Conservation (phyloP, 2,888 invertebrate species). For the Alentia gelatinosa region DNA sequence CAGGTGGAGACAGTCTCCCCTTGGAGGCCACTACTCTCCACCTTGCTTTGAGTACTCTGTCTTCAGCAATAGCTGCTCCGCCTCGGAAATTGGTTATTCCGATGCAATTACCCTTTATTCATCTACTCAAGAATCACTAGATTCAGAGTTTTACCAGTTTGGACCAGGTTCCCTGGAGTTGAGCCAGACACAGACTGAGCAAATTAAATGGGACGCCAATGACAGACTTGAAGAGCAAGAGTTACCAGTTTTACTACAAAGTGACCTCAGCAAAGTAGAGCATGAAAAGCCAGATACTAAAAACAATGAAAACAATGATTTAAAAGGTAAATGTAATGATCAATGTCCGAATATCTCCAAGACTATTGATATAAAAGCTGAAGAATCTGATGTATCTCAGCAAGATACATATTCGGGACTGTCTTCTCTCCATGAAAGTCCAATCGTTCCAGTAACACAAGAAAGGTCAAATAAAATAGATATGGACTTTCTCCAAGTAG, state of each 20-base stretch:
- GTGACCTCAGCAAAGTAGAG: too few species aligned
- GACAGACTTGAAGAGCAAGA: too few species aligned
- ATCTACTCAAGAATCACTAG: not conserved
- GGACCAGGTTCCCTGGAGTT: not conserved
- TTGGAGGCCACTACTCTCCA: not conserved
- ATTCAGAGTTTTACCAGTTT: not conserved
- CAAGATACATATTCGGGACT: not conserved
- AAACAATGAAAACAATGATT: too few species aligned
- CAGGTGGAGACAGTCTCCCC: not conserved
- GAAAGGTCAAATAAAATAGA: too few species aligned
- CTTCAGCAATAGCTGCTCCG: constrained; percentile 17
- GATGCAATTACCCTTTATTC: not conserved
- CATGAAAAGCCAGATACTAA: too few species aligned
- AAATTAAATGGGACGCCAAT: not conserved
- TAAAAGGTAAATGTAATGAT: too few species aligned
- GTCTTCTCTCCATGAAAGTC: not conserved
- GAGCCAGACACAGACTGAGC: not conserved
- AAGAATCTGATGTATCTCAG: not conserved
- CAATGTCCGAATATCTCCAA: too few species aligned
- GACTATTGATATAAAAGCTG: not conserved
- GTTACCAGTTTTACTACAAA: too few species aligned
- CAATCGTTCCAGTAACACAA: not conserved
- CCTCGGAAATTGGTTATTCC: not conserved
- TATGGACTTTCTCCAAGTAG: not conserved
- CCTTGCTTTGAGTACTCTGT: constrained; percentile 21